Evolutionary conservation across 2,888 invertebrate species (phyloP), one percentile per base, ranked within the genome.

Genomic region (Diloba caeruleocephala): DNA sequence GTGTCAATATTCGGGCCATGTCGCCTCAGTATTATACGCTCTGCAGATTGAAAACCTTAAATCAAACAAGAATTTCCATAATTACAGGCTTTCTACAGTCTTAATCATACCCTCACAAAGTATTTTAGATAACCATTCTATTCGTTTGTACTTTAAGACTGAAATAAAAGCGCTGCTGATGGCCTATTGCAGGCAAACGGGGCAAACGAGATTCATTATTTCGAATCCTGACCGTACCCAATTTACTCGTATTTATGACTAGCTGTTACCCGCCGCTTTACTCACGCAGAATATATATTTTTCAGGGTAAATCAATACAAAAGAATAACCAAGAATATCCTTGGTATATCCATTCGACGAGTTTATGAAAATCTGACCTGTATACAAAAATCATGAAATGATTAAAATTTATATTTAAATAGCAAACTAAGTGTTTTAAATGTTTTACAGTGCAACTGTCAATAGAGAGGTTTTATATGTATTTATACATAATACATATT

Each of bases 41-140:
- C 21, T 36, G 46, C 19, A 37, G 33, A 46, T 43, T 48, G 42
- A 53, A 53, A 60, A 65, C 32, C 64, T 37, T 63, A 60, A 63
- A 56, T 63, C 64, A 60, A 49, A 60, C 42, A 56, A 41, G 70
- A 59, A 64, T 62, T 58, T 70, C 73, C 68, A 74, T 71, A 68
- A 76, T 73, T 65, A 67, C 66, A 55, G 55, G 33, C 50, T 44
- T 50, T 54, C 48, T 62, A 34, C 33, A 34, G n/a, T n/a, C n/a
- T n/a, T n/a, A n/a, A n/a, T n/a, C n/a, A n/a, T n/a, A n/a, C n/a
- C n/a, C n/a, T n/a, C n/a, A n/a, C n/a, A 19, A 41, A 45, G 23
- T 21, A 34, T 41, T 26, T 3, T 10, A 10, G 6, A 13, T 8
- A 13, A 34, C 25, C 26, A 8, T 19, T 48, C 26, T n/a, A n/a